Percentiles rank a stretch among this genome's conserved stretches.
Evolutionary conservation across 1,140 invertebrate species (phyloP).

Genomic region (Watersipora subatra): DNA sequence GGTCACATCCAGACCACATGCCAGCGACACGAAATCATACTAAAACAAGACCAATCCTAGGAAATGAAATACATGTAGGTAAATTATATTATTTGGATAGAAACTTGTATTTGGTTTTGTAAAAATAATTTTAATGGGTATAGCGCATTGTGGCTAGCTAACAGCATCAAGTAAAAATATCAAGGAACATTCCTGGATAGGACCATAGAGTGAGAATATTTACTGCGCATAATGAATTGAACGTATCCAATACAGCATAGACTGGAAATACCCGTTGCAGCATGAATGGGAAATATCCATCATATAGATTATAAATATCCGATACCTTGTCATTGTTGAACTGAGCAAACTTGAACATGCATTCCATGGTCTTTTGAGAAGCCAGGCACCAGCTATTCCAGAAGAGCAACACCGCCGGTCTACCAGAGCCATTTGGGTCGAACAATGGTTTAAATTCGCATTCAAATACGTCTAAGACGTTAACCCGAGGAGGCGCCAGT

Average conservation of each 20-base stretch:
- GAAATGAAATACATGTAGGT: not conserved
- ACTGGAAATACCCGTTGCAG: too few relatives aligned
- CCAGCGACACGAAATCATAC: conserved; percentile 29
- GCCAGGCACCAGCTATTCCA: conserved; percentile 36
- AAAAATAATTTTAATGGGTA: too few relatives aligned
- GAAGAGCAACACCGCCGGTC: conserved; percentile 29
- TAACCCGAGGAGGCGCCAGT: conserved; percentile 29
- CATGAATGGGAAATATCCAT: too few relatives aligned
- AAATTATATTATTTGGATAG: not conserved
- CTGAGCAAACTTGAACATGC: conserved; percentile 24
- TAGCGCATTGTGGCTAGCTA: too few relatives aligned
- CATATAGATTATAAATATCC: too few relatives aligned
- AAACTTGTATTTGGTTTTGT: too few relatives aligned
- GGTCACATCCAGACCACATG: conserved; percentile 21
- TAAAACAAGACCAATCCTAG: conserved; percentile 15
- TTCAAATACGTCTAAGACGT: conserved; percentile 31
- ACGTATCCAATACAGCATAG: too few relatives aligned
- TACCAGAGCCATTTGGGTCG: conserved; percentile 18
- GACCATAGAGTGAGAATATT: too few relatives aligned
- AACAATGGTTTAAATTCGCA: conserved; percentile 31
- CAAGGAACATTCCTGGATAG: too few relatives aligned
- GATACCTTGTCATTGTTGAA: conserved; percentile 14
- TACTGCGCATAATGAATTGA: too few relatives aligned
- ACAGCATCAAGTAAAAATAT: too few relatives aligned
- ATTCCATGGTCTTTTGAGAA: conserved; percentile 24